Conservation (phyloP, 2,888 invertebrate species). For the Chirona hameri region DNA sequence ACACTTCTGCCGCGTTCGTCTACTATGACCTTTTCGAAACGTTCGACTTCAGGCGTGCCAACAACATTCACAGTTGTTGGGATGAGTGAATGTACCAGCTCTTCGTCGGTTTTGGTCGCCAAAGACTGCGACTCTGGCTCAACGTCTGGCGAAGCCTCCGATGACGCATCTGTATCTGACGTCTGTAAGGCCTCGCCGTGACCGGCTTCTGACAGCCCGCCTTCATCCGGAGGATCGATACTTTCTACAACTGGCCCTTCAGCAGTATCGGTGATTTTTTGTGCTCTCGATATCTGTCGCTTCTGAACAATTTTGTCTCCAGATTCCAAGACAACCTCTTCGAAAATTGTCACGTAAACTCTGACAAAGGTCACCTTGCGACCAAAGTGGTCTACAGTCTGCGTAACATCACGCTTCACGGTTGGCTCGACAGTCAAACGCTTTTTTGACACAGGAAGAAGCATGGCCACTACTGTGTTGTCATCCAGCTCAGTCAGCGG, state of each 20-base stretch:
- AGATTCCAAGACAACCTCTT: neutral
- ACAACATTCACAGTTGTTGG: neutral
- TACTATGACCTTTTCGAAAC: neutral
- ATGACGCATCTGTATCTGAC: neutral
- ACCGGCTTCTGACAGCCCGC: neutral
- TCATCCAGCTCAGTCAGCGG: neutral
- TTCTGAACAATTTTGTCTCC: neutral
- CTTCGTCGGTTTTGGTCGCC: neutral
- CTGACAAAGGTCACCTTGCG: neutral
- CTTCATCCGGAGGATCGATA: neutral
- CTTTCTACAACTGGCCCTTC: neutral
- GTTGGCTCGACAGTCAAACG: neutral
- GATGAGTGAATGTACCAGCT: neutral
- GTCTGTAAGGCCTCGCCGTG: neutral
- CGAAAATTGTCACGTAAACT: neutral
- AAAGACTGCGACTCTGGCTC: neutral
- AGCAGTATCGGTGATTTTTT: neutral
- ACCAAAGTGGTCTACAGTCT: neutral
- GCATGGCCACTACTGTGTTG: neutral
- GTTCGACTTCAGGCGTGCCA: neutral
- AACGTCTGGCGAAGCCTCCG: neutral
- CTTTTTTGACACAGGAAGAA: neutral
- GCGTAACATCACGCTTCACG: neutral
- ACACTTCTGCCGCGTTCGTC: neutral
- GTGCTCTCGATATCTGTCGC: neutral